Evolutionary conservation across 1,140 invertebrate species (phyloP).

Genomic region (Aphis craccivora): DNA sequence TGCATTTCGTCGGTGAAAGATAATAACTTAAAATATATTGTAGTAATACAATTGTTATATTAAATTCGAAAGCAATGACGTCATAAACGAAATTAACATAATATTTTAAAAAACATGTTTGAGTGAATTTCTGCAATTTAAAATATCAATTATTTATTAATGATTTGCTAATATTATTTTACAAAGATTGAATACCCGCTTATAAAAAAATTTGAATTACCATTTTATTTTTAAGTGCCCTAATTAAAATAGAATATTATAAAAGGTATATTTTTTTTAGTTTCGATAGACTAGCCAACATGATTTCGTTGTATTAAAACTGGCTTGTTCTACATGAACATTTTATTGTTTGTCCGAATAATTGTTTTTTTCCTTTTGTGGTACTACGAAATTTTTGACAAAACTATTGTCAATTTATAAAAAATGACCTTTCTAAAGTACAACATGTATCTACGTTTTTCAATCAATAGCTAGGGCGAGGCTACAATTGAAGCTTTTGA

Average conservation of each 20-base stretch:
- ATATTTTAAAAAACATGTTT: neutral
- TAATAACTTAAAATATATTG: neutral
- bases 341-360: neutral
- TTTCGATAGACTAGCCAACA: no score
- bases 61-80: neutral
- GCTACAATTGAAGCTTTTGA: neutral
- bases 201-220: no score
- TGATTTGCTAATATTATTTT: neutral
- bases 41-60: neutral
- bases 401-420: neutral
- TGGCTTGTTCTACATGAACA: neutral
- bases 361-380: neutral
- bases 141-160: neutral
- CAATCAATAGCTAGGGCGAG: neutral
- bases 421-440: neutral
- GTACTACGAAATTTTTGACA: neutral
- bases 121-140: neutral
- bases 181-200: neutral
- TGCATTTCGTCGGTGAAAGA: neutral
- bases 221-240: neutral
- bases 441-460: neutral
- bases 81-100: neutral
- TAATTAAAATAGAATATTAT: neutral
- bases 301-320: neutral
- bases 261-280: neutral